These are phyloP conservation scores for Limnephilus marmoratus DNA, from an alignment of 2,888 invertebrate genomes.

Conservation along the genomic window DNA sequence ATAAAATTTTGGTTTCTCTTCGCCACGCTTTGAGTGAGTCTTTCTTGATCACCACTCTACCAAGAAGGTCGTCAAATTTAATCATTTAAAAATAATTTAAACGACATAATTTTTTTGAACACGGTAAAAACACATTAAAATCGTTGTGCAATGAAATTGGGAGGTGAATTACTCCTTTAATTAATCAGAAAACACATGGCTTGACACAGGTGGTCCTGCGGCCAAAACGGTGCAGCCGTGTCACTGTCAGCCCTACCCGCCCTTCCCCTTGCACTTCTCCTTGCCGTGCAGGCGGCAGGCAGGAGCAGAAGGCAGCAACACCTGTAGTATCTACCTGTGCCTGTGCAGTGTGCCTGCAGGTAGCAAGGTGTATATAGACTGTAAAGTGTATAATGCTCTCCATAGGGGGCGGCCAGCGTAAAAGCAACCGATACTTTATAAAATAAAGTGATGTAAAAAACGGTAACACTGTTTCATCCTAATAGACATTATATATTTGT, in stretches of 20 bases:
- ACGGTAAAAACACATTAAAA: not conserved
- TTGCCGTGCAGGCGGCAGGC: not conserved
- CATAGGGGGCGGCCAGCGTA: not conserved
- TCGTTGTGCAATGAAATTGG: not conserved
- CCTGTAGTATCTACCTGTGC: not conserved
- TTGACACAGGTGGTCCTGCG: slow-evolving; percentile 19
- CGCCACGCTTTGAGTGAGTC: no score
- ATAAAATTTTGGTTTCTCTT: no score
- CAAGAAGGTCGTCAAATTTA: no score
- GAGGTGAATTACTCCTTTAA: not conserved
- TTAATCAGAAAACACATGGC: not conserved
- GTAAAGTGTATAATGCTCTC: not conserved
- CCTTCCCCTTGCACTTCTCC: not conserved
- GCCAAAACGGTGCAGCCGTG: not conserved
- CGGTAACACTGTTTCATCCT: not conserved
- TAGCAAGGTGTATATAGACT: not conserved
- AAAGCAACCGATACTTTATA: not conserved
- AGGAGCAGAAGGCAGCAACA: not conserved
- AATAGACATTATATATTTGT: not conserved
- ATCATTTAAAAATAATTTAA: no score
- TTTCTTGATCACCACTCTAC: no score
- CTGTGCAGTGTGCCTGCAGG: slow-evolving; percentile 6
- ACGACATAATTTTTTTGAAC: not conserved
- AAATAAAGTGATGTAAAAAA: not conserved
- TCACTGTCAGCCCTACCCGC: not conserved